phyloP scores from a whole-genome alignment of 2,888 invertebrate species.

The Trachelus tabidus region DNA sequence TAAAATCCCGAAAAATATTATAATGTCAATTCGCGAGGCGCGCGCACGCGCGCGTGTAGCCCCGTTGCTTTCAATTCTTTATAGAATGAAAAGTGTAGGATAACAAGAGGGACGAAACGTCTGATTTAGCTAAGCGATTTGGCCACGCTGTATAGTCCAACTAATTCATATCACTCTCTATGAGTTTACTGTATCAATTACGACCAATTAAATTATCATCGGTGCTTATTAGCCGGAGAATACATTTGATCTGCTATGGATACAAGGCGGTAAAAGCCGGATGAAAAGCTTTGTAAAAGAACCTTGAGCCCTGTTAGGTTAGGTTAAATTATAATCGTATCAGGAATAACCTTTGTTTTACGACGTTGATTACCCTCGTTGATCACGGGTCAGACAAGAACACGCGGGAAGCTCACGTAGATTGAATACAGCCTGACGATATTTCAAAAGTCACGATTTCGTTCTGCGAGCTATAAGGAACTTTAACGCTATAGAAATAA shows the following conservation, averaged over 20 bases:
- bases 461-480: not conserved
- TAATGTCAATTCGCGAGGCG: not conserved
- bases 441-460: not conserved
- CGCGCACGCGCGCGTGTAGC: too few species aligned
- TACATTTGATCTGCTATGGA: not conserved
- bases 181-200: not conserved
- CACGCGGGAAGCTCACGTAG: not conserved
- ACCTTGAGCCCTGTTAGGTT: not conserved
- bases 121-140: not conserved
- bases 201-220: not conserved
- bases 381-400: conserved; percentile 2
- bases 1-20: not conserved
- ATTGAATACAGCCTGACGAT: not conserved
- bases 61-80: too few species aligned
- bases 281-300: not conserved
- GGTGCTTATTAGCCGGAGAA: not conserved
- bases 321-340: not conserved
- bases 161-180: not conserved
- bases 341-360: not conserved
- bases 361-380: not conserved
- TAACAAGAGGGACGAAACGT: too few species aligned
- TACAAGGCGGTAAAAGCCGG: too few species aligned
- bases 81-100: too few species aligned
- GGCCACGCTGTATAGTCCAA: not conserved
- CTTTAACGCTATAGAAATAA: not conserved